phyloP scores from a whole-genome alignment of 2,113 vertebrate species.

The Pollimyrus isidori region DNA sequence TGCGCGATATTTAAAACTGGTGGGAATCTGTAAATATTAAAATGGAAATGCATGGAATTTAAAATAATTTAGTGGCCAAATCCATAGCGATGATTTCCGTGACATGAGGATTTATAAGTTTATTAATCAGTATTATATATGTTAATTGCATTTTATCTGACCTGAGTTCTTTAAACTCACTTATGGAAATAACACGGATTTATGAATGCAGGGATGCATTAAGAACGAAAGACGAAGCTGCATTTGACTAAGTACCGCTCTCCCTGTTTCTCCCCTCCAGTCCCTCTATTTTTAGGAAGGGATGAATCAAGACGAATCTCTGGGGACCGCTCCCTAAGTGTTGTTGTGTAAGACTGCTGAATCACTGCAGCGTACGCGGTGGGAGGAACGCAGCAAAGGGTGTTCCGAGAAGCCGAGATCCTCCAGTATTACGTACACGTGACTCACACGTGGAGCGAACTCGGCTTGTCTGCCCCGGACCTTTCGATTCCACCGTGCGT shows the following conservation, averaged over 20 bases:
- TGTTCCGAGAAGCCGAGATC: not conserved
- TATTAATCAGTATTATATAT: constrained; percentile 3
- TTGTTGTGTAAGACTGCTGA: not conserved
- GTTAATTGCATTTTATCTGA: not conserved
- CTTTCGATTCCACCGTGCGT: not conserved
- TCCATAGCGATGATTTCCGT: not conserved
- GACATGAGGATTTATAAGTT: not conserved
- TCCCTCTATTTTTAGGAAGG: not conserved
- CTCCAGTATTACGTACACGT: not conserved
- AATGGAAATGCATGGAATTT: not conserved
- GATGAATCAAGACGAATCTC: not conserved
- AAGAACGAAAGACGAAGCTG: not conserved
- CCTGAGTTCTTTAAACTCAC: not conserved
- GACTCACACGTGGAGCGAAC: not conserved
- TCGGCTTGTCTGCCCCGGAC: not conserved
- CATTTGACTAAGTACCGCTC: not conserved
- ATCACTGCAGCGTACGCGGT: not conserved
- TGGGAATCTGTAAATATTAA: not conserved
- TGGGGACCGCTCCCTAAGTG: not conserved
- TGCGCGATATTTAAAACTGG: not conserved
- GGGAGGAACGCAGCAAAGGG: not conserved
- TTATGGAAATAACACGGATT: not conserved
- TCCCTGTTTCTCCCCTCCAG: not conserved
- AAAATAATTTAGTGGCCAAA: not conserved
- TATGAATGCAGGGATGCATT: not conserved